Base-by-base conservation (phyloP, 1,140 invertebrate genomes). In the Lethrus apterus region DNA sequence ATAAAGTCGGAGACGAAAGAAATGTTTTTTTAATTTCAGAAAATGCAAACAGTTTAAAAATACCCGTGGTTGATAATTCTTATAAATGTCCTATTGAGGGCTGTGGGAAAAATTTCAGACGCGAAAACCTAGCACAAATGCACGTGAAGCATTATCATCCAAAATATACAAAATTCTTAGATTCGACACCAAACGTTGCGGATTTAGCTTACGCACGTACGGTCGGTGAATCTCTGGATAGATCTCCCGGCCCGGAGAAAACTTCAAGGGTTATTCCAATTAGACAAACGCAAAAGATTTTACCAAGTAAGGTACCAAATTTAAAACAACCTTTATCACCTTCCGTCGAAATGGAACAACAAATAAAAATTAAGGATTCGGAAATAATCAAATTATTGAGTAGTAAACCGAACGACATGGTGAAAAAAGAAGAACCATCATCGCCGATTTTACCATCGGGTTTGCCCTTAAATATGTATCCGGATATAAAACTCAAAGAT, bases 131-230 rank as follows among this genome's bases (percentile, higher is more conserved):
- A 18, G 68, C 93, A 2, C 80, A 85, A 65, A 91, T 92, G 80
- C 89, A 93, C 57, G 83, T 92, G n/a, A 90, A 91, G 56, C 88
- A 92, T 66, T 92, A 91, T 60, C 89, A 93, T 69, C 77, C 80
- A 1, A 86, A 90, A 51, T 75, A 85, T 51, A 78, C 76, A 1
- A 80, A 86, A 58, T 80, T 81, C 62, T 65, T 89, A 29, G 84
- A 84, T 4, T 76, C 75, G 4, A 87, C 85, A 2, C 86, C 86
- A 11, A 91, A 91, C 67, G 88, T 92, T 40, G 76, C 84, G 15
- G 87, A 91, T 63, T 67, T 90, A 40, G 88, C 87, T 0, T 83
- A 86, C 50, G 84, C 86, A 9, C 73, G 87, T 52, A 84, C 81
- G 1, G 76, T 78, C 8, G 78, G 77, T 8, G 75, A 77, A 54